Base-by-base conservation (phyloP, 2,797 vertebrate species). In the Gambusia yucatana region DNA sequence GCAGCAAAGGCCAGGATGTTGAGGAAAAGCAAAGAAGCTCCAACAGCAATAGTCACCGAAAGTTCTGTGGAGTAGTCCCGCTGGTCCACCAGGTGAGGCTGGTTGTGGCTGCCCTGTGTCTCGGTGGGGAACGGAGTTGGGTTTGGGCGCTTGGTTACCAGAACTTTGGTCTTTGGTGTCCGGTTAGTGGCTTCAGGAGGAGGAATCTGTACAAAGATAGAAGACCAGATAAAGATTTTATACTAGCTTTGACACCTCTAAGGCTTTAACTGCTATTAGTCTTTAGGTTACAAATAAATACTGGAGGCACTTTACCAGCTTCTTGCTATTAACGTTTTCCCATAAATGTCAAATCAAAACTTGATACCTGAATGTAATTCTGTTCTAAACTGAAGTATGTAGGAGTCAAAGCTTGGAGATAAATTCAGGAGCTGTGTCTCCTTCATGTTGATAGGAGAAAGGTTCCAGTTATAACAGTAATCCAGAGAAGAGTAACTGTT, bases 1-100 rank as follows among this genome's bases (percentile, higher is more conserved):
- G 98, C 98, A 39, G 98, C 98, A 41, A 99, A 99, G 73, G 98
- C 98, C 91, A 99, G 93, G 89, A 99, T 99, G 94, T 99, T 99
- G 91, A 99, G 96, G 92, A 99, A 99, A 55, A 99, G 96, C 86
- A 99, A 94, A 1, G 98, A 99, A 7, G 98, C 98, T 8, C 98
- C 98, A 4, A 99, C 98, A 0, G 98, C 98, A 5, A 99, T 99
- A 1, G 98, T 99, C 79, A 99, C 98, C 0, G 98, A 99, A 89
- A 99, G 94, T 93, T 99, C 98, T 0, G 98, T 99, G 50, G 98
- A 99, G 88, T 99, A 99, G 96, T 99, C 98, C 61, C 98, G 96
- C 89, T 99, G 98, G 95, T 99, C 98, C 91, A 98, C 97, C 75
- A 98, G 96, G 93, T 99, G 98, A 0, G 98, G 98, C 87, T 99